Conservation (phyloP, 1,140 invertebrate genomes). For the Amphibalanus amphitrite region DNA sequence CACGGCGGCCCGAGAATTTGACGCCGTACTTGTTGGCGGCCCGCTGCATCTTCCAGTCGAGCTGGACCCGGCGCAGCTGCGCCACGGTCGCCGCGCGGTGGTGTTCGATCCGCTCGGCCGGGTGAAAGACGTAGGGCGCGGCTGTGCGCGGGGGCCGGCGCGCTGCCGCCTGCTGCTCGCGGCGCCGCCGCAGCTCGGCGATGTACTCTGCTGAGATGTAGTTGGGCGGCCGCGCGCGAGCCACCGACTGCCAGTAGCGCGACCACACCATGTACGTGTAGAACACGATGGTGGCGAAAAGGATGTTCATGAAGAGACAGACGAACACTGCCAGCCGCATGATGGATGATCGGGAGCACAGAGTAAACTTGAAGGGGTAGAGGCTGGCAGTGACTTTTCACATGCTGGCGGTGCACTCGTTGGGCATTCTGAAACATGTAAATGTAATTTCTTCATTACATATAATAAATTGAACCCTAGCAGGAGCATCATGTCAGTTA, state of each 20-base stretch:
- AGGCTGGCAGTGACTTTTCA: too few species aligned
- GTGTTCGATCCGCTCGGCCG: background rate
- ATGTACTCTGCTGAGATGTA: background rate
- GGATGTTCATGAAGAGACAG: slow-evolving; percentile 8
- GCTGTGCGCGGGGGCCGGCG: background rate
- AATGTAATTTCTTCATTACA: too few species aligned
- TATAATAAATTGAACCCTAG: too few species aligned
- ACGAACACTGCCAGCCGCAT: background rate
- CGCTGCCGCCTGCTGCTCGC: background rate
- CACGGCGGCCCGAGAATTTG: slow-evolving; percentile 12
- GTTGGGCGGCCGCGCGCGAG: background rate
- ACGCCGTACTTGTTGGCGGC: slow-evolving; percentile 16
- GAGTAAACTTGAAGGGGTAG: too few species aligned
- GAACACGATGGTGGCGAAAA: slow-evolving; percentile 2
- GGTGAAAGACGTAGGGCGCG: slow-evolving; percentile 14
- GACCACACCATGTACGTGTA: slow-evolving; percentile 1
- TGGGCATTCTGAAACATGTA: too few species aligned
- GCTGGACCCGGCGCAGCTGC: background rate
- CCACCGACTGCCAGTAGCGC: background rate
- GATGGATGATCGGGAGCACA: too few species aligned
- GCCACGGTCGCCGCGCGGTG: background rate
- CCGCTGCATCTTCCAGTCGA: background rate
- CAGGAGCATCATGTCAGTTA: too few species aligned
- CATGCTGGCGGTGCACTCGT: too few species aligned
- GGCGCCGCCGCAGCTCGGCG: background rate